Base-by-base conservation (phyloP, 2,797 vertebrate species). In the Argyrosomus regius region DNA sequence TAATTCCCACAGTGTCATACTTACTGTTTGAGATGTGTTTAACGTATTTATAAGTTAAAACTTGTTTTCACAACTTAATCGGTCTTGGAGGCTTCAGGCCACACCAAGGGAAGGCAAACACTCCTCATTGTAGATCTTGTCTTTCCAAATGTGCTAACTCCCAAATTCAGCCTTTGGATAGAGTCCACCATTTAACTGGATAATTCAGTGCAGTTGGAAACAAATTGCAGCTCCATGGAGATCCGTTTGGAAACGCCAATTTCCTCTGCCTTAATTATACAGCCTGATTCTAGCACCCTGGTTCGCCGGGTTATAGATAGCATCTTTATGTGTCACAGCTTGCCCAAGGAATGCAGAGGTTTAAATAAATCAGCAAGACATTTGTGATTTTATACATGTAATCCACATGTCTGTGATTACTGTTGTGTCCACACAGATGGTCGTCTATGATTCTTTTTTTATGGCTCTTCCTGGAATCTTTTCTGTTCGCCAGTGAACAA, bases 171-270 rank as follows among this genome's bases (percentile, higher is more conserved):
- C 69, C 54, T 57, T 88, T 88, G 84, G 75, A 83, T 24, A 39
- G 35, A 61, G 43, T 86, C 82, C 80, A 74, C 71, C 18, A 20
- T 84, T 83, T 77, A 86, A 86, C 73, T 53, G 66, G 81, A 85
- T 84, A 78, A 91, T 90, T 89, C 69, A 77, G 13, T 80, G 79
- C 87, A 84, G 83, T 80, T 84, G 75, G 83, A 75, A 78, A 86
- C 87, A 87, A 88, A 90, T 79, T 85, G 76, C 59, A 84, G 69
- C 60, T 85, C 75, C 45, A 64, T 64, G 28, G 77, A 78, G 83
- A 86, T 80, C 58, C 4, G 7, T 79, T 85, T 84, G 73, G 80
- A 88, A 90, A 83, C n/a, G 17, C 72, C 72, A 84, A 73, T 88
- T 88, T 88, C 43, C 76, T 80, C 53, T 26, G 41, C 72, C 68